A percentile compares a stretch with the other conserved stretches of the same genome.
Conservation (phyloP, 1,140 invertebrate species). For the Goniozus legneri region DNA sequence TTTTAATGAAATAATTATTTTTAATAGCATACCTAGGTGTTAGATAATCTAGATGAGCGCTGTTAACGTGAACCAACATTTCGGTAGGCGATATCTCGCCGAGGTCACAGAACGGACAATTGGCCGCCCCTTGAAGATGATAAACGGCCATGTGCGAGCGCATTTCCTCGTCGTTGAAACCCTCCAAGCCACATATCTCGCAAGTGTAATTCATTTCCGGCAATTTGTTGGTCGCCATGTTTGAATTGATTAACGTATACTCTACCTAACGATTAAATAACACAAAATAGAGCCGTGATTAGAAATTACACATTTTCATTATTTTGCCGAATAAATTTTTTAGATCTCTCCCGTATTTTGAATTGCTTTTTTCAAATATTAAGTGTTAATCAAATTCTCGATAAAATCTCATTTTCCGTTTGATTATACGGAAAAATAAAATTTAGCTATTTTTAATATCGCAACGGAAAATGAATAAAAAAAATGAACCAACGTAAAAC, state of each 20-base stretch:
- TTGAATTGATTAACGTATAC: conserved; percentile 14
- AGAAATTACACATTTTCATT: background rate
- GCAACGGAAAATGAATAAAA: too few relatives aligned
- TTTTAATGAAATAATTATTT: background rate
- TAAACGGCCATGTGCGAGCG: conserved; percentile 70
- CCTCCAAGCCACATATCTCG: conserved; percentile 78
- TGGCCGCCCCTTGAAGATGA: conserved; percentile 72
- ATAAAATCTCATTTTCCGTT: background rate
- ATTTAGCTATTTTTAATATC: conserved; percentile 6
- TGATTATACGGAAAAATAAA: conserved; percentile 7
- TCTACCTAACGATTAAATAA: background rate
- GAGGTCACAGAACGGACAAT: conserved; percentile 80
- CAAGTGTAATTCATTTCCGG: conserved; percentile 63
- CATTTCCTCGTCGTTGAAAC: conserved; percentile 76
- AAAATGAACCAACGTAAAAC: too few relatives aligned
- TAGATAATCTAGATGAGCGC: conserved; percentile 74
- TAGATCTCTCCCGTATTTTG: background rate
- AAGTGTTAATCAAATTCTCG: conserved; percentile 1
- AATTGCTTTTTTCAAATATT: background rate
- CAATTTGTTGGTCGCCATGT: conserved; percentile 45
- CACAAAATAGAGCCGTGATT: background rate
- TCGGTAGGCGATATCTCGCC: conserved; percentile 68
- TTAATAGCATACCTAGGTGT: conserved; percentile 62
- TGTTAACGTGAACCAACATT: conserved; percentile 75
- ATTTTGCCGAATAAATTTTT: background rate